A percentile compares a stretch with the other conserved stretches of the same genome.
These are phyloP conservation scores for Trichopoda pennipes DNA, from an alignment of 2,888 invertebrate species.

Conservation along the genomic window DNA sequence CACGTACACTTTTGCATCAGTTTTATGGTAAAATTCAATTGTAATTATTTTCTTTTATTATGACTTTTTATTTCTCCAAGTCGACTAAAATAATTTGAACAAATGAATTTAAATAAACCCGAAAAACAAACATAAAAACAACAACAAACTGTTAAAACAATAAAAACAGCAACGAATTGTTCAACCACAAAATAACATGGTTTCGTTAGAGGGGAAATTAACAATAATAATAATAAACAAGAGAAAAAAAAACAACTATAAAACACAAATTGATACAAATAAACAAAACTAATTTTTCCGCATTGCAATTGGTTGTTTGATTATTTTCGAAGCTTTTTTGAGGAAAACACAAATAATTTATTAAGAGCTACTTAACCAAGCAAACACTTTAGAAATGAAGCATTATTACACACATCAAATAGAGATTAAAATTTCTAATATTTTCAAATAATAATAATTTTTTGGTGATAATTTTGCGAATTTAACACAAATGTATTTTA, in stretches of 20 bases:
- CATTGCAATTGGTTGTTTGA: neutral
- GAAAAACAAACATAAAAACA: constrained; percentile 26
- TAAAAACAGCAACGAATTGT: constrained; percentile 30
- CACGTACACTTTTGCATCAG: neutral
- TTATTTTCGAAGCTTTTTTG: neutral
- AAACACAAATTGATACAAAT: neutral
- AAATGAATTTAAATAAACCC: constrained; percentile 15
- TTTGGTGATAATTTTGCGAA: too few relatives aligned
- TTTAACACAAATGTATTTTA: too few relatives aligned
- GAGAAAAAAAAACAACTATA: neutral
- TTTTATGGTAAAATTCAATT: constrained; percentile 41
- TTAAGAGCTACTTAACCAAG: too few relatives aligned
- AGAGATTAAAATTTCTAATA: too few relatives aligned
- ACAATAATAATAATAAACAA: constrained; percentile 15
- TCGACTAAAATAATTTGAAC: constrained; percentile 6
- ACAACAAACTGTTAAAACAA: neutral
- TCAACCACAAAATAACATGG: constrained; percentile 61
- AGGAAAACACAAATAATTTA: too few relatives aligned
- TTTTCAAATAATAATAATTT: too few relatives aligned
- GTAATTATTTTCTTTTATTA: constrained; percentile 17
- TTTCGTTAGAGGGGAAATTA: constrained; percentile 42
- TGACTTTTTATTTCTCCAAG: neutral
- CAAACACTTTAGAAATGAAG: too few relatives aligned
- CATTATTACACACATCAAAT: too few relatives aligned
- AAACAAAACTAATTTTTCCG: neutral